A percentile compares a stretch with the other conserved stretches of the same genome.
These are phyloP conservation scores for Alaudala cheleensis DNA, from an alignment of 2,113 vertebrate species.

Conservation along the genomic window DNA sequence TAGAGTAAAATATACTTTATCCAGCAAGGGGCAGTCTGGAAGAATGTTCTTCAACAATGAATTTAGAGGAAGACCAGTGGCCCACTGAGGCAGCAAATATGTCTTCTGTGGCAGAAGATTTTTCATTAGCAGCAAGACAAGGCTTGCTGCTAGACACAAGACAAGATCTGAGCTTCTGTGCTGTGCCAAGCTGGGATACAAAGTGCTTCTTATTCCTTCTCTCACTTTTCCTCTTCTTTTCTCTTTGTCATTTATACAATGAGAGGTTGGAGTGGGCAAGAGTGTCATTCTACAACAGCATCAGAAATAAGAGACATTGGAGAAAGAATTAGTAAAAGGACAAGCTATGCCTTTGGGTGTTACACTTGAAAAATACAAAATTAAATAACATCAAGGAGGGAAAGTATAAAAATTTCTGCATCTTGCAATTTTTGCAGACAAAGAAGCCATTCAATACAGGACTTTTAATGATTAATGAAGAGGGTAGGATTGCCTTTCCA, in stretches of 20 bases:
- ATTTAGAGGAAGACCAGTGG: background rate
- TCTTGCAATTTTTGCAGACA: slow-evolving; percentile 8
- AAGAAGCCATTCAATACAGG: background rate
- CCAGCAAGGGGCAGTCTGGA: background rate
- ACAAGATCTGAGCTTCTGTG: background rate
- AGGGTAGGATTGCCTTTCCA: slow-evolving; percentile 1
- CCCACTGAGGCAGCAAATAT: background rate
- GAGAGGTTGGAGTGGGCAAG: background rate
- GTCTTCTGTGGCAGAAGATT: background rate
- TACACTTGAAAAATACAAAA: background rate
- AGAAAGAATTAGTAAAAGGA: background rate
- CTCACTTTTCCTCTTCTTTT: background rate
- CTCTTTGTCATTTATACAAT: background rate
- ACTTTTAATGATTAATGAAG: slow-evolving; percentile 49
- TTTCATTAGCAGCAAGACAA: background rate
- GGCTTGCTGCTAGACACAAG: background rate
- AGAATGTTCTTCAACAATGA: background rate
- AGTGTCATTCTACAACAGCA: background rate
- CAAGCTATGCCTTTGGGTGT: background rate
- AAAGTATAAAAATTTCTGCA: background rate
- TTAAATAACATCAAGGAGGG: background rate
- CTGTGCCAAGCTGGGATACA: background rate
- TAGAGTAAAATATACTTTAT: background rate
- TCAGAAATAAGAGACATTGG: background rate
- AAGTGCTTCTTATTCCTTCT: background rate